Conservation (phyloP, 2,797 vertebrate genomes). For the Podarcis siculus region DNA sequence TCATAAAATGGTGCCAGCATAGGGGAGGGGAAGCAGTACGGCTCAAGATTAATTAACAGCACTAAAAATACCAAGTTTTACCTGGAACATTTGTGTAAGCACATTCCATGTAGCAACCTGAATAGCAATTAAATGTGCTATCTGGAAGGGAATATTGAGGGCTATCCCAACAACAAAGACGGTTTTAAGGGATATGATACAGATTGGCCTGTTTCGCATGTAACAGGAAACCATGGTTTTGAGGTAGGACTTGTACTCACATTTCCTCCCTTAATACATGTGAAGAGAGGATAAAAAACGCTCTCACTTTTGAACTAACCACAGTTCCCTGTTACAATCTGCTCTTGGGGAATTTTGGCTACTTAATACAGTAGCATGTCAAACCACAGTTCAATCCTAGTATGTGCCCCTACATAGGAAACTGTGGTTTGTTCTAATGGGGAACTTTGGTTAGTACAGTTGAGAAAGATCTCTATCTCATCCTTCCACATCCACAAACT, state of each 20-base stretch:
- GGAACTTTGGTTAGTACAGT: background rate
- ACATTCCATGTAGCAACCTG: background rate
- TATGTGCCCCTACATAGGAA: no score
- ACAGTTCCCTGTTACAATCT: background rate
- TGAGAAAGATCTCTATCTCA: no score
- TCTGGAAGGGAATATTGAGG: background rate
- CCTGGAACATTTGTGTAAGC: background rate
- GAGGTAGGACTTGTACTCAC: no score
- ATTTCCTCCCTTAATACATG: background rate
- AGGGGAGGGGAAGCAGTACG: background rate
- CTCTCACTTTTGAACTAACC: background rate
- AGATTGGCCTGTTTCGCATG: background rate
- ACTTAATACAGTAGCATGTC: background rate
- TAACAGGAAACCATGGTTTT: background rate
- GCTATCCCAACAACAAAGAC: background rate
- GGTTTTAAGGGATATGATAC: background rate
- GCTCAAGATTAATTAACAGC: background rate
- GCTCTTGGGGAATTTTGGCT: background rate
- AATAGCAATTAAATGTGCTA: background rate
- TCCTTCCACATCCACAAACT: no score
- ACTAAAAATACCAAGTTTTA: background rate
- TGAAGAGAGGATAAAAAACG: background rate
- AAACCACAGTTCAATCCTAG: background rate
- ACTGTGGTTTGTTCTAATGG: background rate
- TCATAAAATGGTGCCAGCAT: background rate